Evolutionary conservation across 2,888 invertebrate genomes (phyloP).

Genomic region (Eupithecia tripunctaria): DNA sequence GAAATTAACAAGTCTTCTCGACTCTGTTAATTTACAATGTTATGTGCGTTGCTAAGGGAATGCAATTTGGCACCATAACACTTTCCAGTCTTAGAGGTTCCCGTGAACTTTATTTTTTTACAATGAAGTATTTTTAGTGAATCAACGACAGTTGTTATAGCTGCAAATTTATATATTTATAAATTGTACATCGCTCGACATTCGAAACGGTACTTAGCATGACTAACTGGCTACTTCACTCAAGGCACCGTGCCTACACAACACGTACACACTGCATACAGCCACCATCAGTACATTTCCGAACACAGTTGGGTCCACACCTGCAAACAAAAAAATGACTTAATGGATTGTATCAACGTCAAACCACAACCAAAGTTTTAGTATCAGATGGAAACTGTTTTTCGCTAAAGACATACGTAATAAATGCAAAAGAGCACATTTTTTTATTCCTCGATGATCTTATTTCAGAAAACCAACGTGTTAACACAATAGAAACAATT

Average conservation of each 20-base stretch:
- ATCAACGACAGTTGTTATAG: too few species aligned
- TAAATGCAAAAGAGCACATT: too few species aligned
- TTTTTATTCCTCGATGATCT: too few species aligned
- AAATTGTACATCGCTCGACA: neutral
- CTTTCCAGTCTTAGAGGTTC: too few species aligned
- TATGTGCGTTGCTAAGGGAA: neutral
- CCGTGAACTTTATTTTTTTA: neutral
- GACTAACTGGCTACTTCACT: conserved; percentile 55
- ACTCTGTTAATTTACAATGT: neutral
- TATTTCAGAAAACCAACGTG: too few species aligned
- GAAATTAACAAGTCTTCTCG: neutral
- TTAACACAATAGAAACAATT: too few species aligned
- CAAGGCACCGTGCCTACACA: conserved; percentile 81
- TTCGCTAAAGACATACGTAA: neutral
- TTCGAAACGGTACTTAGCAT: conserved; percentile 15
- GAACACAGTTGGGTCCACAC: conserved; percentile 56
- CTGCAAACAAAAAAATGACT: conserved; percentile 64
- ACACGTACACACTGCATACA: conserved; percentile 64
- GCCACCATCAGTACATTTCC: conserved; percentile 53
- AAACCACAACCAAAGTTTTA: too few species aligned
- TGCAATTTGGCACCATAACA: too few species aligned
- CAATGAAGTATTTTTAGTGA: neutral
- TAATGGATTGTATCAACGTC: too few species aligned
- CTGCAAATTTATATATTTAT: neutral
- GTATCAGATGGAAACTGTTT: neutral